Evolutionary conservation across 2,113 vertebrate species (phyloP), one percentile per base, ranked within the genome.

Genomic region (Barnardius zonarius): DNA sequence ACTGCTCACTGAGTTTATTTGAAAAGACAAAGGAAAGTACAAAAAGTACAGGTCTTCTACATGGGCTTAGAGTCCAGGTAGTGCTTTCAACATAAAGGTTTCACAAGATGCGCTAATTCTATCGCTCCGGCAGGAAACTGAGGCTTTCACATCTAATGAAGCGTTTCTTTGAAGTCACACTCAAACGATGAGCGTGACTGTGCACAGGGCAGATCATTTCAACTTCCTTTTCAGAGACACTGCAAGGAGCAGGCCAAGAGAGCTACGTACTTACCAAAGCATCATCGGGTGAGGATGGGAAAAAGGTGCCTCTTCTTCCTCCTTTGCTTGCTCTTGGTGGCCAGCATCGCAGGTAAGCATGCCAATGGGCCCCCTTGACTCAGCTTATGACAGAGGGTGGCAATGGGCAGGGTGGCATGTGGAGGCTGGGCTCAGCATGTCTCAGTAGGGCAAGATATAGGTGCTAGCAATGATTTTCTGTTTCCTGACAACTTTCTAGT

Each of bases 331-430:
- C 55, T 98, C 33, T 96, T 24, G 4, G 92, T 68, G 67, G 87
- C 44, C 79, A 87, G 94, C 18, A 2, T 92, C 70, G 75, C 64
- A 90, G 97, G 97, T 98, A 97, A 98, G 96, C 3, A 4, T 63
- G 67, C 41, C 7, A 9, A 20, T 3, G 7, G 37, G 30, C 46
- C 0, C 1, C 37, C 43, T 61, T 24, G 18, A 15, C 33, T 52
- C 57, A 6, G 25, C 7, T 37, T 41, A 2, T 3, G n/a, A 30
- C 1, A 15, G 63, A 20, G 22, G 72, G 54, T 61, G 61, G 27
- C 0, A 4, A 68, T 44, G 52, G 51, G 20, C 12, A 72, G 69
- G 27, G 75, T 31, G 55, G 25, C 16, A 17, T 30, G 27, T 37
- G 39, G 16, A n/a, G 62, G 1, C 7, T 18, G 27, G 35, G 17